Conservation (phyloP, 1,140 invertebrate genomes). For the Dendroctonus valens region DNA sequence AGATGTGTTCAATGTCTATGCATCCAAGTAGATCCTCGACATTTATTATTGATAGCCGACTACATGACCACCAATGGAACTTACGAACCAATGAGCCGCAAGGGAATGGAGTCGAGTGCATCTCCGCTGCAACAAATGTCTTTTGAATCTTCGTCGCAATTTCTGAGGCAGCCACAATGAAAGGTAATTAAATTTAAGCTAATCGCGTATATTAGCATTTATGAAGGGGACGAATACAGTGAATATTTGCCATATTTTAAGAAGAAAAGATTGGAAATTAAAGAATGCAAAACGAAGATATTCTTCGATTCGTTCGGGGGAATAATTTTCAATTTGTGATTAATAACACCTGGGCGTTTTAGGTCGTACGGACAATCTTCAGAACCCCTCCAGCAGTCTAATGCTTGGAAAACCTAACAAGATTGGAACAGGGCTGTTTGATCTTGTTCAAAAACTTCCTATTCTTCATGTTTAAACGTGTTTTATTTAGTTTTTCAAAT, state of each 20-base stretch:
- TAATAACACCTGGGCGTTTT: slow-evolving; percentile 24
- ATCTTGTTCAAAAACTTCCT: slow-evolving; percentile 21
- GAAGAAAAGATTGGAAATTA: too few species aligned
- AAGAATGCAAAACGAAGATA: too few species aligned
- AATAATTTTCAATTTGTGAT: neutral
- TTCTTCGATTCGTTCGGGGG: too few species aligned
- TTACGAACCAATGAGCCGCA: slow-evolving; percentile 86
- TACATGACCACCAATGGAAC: slow-evolving; percentile 96
- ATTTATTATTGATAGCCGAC: slow-evolving; percentile 91
- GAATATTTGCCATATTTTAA: too few species aligned
- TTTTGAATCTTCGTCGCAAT: slow-evolving; percentile 90
- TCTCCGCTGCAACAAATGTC: slow-evolving; percentile 98
- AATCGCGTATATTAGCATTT: neutral
- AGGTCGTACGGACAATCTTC: slow-evolving; percentile 72
- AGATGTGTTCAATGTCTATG: slow-evolving; percentile 94
- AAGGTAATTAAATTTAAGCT: slow-evolving; percentile 51
- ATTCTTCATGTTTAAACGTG: neutral
- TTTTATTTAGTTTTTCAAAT: too few species aligned
- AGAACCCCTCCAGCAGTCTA: slow-evolving; percentile 85
- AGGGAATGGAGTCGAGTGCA: slow-evolving; percentile 81
- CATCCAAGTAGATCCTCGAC: slow-evolving; percentile 90
- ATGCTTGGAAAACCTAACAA: slow-evolving; percentile 81
- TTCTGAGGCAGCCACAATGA: slow-evolving; percentile 79
- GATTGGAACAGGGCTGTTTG: slow-evolving; percentile 82
- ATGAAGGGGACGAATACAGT: neutral